Base-by-base conservation (phyloP, 2,113 vertebrate species). In the Cichladusa arquata region DNA sequence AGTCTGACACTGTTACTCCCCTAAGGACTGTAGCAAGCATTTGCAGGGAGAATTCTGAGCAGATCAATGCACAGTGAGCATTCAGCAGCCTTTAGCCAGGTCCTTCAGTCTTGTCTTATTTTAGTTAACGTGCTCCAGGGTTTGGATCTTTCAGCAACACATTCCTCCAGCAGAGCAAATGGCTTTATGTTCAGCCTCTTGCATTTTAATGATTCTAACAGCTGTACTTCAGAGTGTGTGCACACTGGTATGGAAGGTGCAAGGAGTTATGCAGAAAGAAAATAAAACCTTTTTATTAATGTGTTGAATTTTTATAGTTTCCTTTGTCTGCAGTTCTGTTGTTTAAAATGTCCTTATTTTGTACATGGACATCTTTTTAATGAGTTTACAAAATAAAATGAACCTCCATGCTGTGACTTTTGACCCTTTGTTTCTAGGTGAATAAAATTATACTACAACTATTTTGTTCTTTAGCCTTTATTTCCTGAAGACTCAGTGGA, bases 311-410 rank as follows among this genome's bases (percentile, higher is more conserved):
- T 97, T 95, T 91, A 86, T 88, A 78, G 38, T 85, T 89, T 93
- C 34, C 38, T 90, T 94, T 69, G 77, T 92, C 91, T 90, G 86
- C 58, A 38, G 62, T 56, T 81, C 47, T 23, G 14, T 85, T 78
- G 36, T 90, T 89, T 44, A 8, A 85, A n/a, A 76, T 31, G 26
- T 47, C 76, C 54, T 88, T 28, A 74, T 96, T 95, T 91, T 94
- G 79, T 94, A 96, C 66, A 11, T 4, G 79, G 93, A 82, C 81
- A 86, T 91, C 24, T 96, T 95, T 96, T 95, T 86, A 92, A 95
- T 89, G 66, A 73, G 95, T 97, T 97, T 97, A 97, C 97, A 96
- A 88, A 97, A 94, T 60, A 94, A 95, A 97, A 34, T n/a, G 6
- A 72, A 86, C 73, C 92, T 89, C 73, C 65, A 40, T 78, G 62